Conservation (phyloP, 2,888 invertebrate genomes). For the Euphydryas editha region DNA sequence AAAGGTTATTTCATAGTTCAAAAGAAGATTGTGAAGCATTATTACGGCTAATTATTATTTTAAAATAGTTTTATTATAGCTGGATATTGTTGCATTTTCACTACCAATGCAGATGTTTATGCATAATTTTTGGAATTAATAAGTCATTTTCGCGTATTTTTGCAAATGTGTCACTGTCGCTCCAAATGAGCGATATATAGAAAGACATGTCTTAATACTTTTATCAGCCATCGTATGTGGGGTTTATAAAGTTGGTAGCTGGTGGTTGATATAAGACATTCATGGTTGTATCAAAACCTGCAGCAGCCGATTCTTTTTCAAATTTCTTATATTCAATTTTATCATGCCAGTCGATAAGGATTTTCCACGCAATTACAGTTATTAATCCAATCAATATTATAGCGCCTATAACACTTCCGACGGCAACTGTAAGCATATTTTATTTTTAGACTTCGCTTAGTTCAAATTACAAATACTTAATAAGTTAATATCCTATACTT, state of each 20-base stretch:
- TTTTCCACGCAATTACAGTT: conserved; percentile 66
- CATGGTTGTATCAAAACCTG: conserved; percentile 53
- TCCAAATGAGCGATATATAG: no score
- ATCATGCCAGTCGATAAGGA: conserved; percentile 62
- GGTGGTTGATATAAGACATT: conserved; percentile 62
- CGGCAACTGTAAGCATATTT: conserved; percentile 55
- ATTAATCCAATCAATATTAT: conserved; percentile 66
- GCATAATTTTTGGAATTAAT: no score
- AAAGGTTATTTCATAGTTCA: no score
- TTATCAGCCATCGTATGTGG: conserved; percentile 47
- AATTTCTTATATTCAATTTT: conserved; percentile 65
- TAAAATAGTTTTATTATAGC: no score
- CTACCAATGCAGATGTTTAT: no score
- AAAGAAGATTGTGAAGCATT: no score
- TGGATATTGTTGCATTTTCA: no score
- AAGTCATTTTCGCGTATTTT: no score
- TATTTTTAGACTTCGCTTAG: background rate
- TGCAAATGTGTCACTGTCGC: no score
- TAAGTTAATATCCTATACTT: conserved; percentile 45
- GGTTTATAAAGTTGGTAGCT: conserved; percentile 55
- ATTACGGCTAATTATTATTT: no score
- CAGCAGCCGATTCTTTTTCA: conserved; percentile 50
- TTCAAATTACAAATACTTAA: no score
- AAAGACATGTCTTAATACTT: no score
- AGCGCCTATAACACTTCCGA: conserved; percentile 57